Evolutionary conservation across 1,140 invertebrate genomes (phyloP).

Genomic region (Thaumetopoea pityocampa): DNA sequence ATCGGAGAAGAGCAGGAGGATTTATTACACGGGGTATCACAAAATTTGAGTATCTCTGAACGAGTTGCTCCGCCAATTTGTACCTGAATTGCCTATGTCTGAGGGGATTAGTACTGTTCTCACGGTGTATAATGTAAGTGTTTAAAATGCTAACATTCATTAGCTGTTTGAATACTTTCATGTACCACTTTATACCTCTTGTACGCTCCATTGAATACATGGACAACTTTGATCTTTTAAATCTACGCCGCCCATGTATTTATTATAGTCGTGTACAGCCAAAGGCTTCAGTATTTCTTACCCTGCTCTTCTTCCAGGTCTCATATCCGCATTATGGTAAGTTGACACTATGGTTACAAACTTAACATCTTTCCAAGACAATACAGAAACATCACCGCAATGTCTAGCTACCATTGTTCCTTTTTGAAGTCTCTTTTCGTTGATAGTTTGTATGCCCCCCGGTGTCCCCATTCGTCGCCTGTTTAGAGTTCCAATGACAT

Average conservation of each 20-base stretch:
- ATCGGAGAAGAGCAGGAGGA: no score
- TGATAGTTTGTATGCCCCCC: constrained; percentile 5
- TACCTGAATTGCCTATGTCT: background rate
- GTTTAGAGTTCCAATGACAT: constrained; percentile 24
- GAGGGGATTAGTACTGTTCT: background rate
- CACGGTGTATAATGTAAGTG: background rate
- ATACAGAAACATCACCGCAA: constrained; percentile 18
- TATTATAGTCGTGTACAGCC: constrained; percentile 28
- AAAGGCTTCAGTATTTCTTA: background rate
- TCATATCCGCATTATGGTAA: constrained; percentile 3
- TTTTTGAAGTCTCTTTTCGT: constrained; percentile 2
- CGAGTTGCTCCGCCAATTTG: background rate
- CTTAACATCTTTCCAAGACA: constrained; percentile 8
- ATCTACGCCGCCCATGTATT: constrained; percentile 34
- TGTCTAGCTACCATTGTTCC: constrained; percentile 16
- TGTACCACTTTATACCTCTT: constrained; percentile 24
- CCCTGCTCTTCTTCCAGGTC: background rate
- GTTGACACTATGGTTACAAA: constrained; percentile 1
- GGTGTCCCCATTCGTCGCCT: constrained; percentile 7
- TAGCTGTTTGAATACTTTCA: constrained; percentile 20
- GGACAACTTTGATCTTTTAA: constrained; percentile 30
- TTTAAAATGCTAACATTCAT: constrained; percentile 7
- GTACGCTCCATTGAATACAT: constrained; percentile 24
- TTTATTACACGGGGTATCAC: no score
- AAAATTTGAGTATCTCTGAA: background rate